Conservation (phyloP, 1,140 invertebrate species). For the Achroia grisella region DNA sequence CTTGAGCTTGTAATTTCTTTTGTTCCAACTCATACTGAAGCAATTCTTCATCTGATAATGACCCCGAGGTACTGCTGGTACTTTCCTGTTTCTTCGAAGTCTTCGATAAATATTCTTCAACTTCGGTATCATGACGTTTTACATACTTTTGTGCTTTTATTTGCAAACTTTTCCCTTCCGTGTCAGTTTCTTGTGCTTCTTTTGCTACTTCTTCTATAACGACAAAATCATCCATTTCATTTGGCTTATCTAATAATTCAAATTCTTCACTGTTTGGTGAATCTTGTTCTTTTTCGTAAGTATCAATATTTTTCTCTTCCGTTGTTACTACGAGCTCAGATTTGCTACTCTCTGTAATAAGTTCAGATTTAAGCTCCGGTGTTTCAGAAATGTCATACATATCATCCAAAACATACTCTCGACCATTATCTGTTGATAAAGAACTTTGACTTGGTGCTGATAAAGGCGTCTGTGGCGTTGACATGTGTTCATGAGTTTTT, state of each 20-base stretch:
- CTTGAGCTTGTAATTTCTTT: conserved; percentile 74
- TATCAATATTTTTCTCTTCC: conserved; percentile 71
- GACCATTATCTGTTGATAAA: conserved; percentile 77
- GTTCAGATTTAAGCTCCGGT: conserved; percentile 67
- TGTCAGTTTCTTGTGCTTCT: conserved; percentile 85
- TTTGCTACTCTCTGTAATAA: conserved; percentile 66
- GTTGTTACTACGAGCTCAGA: conserved; percentile 72
- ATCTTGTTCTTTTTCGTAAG: conserved; percentile 77
- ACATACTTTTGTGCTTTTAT: conserved; percentile 76
- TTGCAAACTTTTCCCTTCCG: conserved; percentile 85
- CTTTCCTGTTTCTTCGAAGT: conserved; percentile 70
- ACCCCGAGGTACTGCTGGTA: conserved; percentile 74
- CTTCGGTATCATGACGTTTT: conserved; percentile 80
- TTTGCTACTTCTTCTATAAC: conserved; percentile 90
- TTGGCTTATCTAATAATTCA: conserved; percentile 89
- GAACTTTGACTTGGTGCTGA: conserved; percentile 78
- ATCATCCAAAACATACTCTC: conserved; percentile 76
- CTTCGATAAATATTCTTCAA: conserved; percentile 81
- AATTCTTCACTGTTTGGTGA: conserved; percentile 92
- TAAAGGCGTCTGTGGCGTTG: conserved; percentile 75
- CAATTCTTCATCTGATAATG: conserved; percentile 76
- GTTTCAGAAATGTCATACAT: conserved; percentile 76
- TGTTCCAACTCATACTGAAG: conserved; percentile 85
- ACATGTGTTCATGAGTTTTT: conserved; percentile 67
- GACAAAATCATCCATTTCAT: conserved; percentile 89